phyloP scores from a whole-genome alignment of 2,888 invertebrate species.

The Tinea semifulvella region DNA sequence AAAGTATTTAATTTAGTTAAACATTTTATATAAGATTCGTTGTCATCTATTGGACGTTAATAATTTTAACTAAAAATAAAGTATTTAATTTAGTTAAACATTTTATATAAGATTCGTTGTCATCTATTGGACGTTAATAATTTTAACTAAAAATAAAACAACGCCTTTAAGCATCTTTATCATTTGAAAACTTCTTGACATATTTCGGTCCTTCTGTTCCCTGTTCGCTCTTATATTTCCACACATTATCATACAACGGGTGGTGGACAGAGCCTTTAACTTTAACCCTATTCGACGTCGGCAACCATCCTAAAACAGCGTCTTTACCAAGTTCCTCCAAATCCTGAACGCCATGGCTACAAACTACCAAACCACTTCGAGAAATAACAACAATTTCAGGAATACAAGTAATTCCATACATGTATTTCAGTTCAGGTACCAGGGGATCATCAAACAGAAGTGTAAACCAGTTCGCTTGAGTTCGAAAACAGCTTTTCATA shows the following conservation, averaged over 20 bases:
- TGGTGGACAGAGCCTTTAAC: background rate
- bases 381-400: constrained; percentile 39
- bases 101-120: too few relatives aligned
- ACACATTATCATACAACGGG: background rate
- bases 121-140: too few relatives aligned
- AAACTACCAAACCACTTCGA: constrained; percentile 36
- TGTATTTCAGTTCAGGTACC: constrained; percentile 31
- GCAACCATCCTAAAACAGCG: constrained; percentile 44
- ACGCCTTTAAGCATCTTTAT: background rate
- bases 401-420: constrained; percentile 38
- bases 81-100: too few relatives aligned
- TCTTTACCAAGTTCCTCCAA: constrained; percentile 44
- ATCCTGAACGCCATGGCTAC: constrained; percentile 38
- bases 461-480: constrained; percentile 56
- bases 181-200: constrained; percentile 7
- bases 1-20: too few relatives aligned
- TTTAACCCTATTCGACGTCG: background rate
- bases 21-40: too few relatives aligned
- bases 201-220: background rate
- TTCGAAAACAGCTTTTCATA: constrained; percentile 28
- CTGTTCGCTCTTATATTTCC: background rate
- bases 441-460: constrained; percentile 37
- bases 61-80: too few relatives aligned
- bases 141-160: constrained; percentile 1
- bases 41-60: too few relatives aligned